Evolutionary conservation across 2,113 vertebrate species (phyloP), one percentile per base, ranked within the genome.

Genomic region (Myotis davidii): DNA sequence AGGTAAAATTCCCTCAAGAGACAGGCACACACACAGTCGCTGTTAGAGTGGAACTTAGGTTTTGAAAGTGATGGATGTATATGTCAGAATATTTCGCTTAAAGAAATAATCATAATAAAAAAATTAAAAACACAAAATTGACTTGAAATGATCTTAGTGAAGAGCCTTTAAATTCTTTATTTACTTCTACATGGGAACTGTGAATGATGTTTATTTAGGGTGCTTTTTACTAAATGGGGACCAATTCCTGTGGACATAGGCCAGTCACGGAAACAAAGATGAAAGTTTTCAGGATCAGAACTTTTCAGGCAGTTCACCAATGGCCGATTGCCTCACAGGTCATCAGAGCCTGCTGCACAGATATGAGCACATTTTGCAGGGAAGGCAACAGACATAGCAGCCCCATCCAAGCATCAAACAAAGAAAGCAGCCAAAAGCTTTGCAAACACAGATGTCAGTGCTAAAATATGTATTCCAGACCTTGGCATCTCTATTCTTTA

Each of bases 381-480:
- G 21, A 42, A 97, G 39, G 97, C 92, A 85, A 94, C 59, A 97
- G 88, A 61, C 59, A 92, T 18, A 97, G 56, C 17, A 92, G 88
- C 81, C 27, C 59, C 92, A 95, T 90, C 67, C 78, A 97, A 97
- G 89, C 96, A 97, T 93, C 84, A 96, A 90, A 97, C 45, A 74
- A 97, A 97, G 96, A 97, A 97, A 96, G 95, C 82, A 97, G 95
- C 96, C 96, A 98, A 97, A 91, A 97, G 90, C 89, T 98, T 97
- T 98, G 88, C 21, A 96, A 79, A 98, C 97, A 97, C 98, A 98
- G 98, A 98, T 98, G 98, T 98, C 98, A 95, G 97, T 97, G 97
- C 88, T 98, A 97, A 98, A 98, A 98, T 96, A 97, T 98, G 97
- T 97, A 98, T 98, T 96, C 85, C 89, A 94, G 85, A 95, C 77